Conservation (phyloP, 1,140 invertebrate species). For the Aplysia californica region DNA sequence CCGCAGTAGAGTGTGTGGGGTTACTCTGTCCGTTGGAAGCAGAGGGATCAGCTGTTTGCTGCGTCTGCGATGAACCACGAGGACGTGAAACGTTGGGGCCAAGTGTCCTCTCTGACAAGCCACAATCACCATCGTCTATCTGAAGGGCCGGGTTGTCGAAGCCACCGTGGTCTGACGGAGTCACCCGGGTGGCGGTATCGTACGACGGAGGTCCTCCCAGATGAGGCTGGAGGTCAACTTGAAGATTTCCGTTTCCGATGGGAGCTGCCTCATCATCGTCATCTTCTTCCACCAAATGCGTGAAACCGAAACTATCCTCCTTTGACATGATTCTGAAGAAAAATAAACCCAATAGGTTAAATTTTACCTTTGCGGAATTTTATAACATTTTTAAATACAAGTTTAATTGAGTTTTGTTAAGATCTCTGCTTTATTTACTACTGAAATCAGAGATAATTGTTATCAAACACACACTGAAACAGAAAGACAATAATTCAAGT, state of each 20-base stretch:
- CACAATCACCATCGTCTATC: neutral
- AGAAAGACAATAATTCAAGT: neutral
- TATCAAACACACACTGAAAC: constrained; percentile 20
- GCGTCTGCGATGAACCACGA: neutral
- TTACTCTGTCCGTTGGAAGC: neutral
- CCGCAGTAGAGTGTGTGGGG: neutral
- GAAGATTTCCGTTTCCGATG: constrained; percentile 20
- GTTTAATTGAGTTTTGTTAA: neutral
- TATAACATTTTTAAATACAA: neutral
- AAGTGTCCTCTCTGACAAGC: neutral
- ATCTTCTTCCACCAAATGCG: constrained; percentile 10
- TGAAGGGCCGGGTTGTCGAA: neutral
- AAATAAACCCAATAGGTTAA: neutral
- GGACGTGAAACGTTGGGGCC: neutral
- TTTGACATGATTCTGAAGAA: neutral
- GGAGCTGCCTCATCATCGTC: neutral
- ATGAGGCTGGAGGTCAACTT: constrained; percentile 28
- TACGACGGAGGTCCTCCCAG: neutral
- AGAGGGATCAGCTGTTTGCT: neutral
- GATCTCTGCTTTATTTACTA: neutral
- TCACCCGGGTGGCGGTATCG: neutral
- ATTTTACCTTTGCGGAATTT: neutral
- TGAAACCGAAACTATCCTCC: neutral
- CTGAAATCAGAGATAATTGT: neutral
- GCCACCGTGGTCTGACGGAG: neutral